phyloP scores from a whole-genome alignment of 1,140 invertebrate species.

The Uloborus diversus region DNA sequence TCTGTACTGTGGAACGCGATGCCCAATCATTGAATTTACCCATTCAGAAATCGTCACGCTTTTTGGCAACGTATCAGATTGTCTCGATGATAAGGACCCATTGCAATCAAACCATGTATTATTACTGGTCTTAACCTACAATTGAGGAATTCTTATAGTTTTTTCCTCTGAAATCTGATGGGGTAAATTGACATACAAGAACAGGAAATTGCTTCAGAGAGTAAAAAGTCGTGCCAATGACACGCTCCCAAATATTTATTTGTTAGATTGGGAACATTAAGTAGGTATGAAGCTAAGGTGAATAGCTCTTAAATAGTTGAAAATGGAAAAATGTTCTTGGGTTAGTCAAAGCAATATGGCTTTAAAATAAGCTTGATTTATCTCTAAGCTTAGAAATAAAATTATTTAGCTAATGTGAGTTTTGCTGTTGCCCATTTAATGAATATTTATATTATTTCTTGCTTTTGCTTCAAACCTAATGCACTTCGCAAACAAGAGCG shows the following conservation, averaged over 20 bases:
- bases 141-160: neutral
- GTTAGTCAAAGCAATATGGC: too few species aligned
- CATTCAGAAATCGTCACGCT: conserved; percentile 19
- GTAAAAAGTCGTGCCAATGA: neutral
- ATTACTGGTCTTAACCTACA: neutral
- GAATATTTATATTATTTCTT: too few species aligned
- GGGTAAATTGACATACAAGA: neutral
- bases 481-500: too few species aligned
- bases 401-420: too few species aligned
- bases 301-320: too few species aligned
- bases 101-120: neutral
- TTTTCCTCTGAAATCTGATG: neutral
- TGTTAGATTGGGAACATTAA: too few species aligned
- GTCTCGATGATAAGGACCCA: conserved; percentile 20
- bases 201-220: neutral
- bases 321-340: too few species aligned
- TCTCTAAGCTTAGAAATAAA: too few species aligned
- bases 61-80: conserved; percentile 8
- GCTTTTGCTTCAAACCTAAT: too few species aligned
- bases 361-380: too few species aligned
- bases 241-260: neutral
- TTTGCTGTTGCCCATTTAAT: too few species aligned
- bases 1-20: neutral
- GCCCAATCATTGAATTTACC: neutral
- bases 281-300: too few species aligned